These are phyloP conservation scores for Hypotaenidia okinawae DNA, from an alignment of 2,797 vertebrate species.

Conservation along the genomic window DNA sequence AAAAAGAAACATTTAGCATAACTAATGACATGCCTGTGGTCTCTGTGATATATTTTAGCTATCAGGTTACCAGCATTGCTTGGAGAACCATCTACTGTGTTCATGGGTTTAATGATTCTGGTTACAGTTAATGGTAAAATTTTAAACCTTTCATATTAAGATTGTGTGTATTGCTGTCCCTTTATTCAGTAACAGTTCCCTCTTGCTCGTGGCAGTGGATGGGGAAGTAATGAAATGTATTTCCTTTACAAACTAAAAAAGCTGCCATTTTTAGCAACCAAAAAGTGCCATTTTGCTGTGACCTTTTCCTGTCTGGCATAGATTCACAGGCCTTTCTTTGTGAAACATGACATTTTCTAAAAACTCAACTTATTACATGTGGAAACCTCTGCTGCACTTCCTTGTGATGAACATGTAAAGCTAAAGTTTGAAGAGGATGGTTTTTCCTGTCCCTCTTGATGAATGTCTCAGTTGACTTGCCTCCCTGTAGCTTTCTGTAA, in stretches of 20 bases:
- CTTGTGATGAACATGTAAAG: background rate
- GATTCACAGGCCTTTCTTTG: background rate
- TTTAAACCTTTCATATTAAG: background rate
- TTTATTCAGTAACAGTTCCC: background rate
- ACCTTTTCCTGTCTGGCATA: background rate
- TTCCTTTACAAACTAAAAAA: background rate
- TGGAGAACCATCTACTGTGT: background rate
- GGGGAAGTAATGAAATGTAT: background rate
- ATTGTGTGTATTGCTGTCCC: background rate
- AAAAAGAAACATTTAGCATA: background rate
- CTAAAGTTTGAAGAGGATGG: background rate
- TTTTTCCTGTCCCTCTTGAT: background rate
- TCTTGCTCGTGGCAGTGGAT: background rate
- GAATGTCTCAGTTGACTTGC: background rate
- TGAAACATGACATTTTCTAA: background rate
- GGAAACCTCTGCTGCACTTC: background rate
- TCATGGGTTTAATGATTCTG: background rate
- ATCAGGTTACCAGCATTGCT: background rate
- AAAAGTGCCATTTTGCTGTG: too few relatives aligned
- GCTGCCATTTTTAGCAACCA: background rate
- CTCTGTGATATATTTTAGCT: background rate
- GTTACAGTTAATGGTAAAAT: background rate
- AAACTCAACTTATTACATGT: background rate
- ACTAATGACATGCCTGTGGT: background rate
- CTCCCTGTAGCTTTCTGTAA: background rate